Percentiles rank a stretch among this genome's conserved stretches.
Conservation (phyloP, 2,888 invertebrate genomes). For the Allolobophora icterica region DNA sequence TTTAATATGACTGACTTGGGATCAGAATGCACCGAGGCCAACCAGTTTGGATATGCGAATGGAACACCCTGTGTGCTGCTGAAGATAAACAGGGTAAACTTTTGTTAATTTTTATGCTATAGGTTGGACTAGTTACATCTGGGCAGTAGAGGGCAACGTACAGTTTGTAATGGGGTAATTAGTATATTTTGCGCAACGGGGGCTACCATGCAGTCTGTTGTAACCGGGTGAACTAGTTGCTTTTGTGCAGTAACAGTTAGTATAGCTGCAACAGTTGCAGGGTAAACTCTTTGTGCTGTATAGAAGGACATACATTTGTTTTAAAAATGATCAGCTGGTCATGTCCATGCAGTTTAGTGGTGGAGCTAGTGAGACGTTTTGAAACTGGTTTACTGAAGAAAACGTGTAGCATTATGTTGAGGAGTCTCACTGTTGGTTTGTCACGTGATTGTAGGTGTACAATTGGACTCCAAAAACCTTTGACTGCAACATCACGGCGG, state of each 20-base stretch:
- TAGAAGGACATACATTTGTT: not conserved
- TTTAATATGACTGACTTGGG: not conserved
- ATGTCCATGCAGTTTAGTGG: not conserved
- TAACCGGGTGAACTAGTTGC: no score
- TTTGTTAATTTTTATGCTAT: no score
- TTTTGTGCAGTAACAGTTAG: no score
- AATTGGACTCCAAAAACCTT: conserved; percentile 39
- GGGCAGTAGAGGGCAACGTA: no score
- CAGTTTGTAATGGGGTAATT: no score
- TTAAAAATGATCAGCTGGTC: not conserved
- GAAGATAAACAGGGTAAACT: conserved; percentile 46
- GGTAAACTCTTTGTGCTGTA: no score
- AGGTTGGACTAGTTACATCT: no score
- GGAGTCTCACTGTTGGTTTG: not conserved
- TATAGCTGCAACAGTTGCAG: no score
- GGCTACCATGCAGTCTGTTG: no score
- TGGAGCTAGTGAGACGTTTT: not conserved
- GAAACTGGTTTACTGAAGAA: not conserved
- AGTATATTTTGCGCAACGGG: no score
- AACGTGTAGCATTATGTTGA: no score
- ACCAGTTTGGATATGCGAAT: conserved; percentile 42
- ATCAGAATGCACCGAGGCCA: not conserved
- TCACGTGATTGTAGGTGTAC: conserved; percentile 32
- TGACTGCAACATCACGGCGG: not conserved
- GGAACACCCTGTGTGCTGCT: conserved; percentile 47